phyloP scores from a whole-genome alignment of 2,113 vertebrate species.

The Ciconia maguari region DNA sequence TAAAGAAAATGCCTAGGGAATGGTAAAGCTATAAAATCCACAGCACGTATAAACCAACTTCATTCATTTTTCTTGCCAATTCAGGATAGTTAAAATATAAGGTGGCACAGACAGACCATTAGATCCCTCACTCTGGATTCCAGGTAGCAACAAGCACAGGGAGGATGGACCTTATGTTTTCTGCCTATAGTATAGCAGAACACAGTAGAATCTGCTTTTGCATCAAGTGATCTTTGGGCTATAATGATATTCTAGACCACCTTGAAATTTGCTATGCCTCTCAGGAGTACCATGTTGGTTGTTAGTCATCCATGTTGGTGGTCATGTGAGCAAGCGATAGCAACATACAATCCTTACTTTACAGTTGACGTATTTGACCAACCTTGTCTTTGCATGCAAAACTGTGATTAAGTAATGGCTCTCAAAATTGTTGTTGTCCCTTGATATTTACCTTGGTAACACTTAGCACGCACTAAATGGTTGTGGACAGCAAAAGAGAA shows the following conservation, averaged over 20 bases:
- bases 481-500: neutral
- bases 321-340: neutral
- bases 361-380: neutral
- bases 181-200: neutral
- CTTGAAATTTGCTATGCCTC: neutral
- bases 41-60: neutral
- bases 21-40: neutral
- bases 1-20: neutral
- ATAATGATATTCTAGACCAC: neutral
- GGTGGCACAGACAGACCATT: fast-evolving
- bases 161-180: neutral
- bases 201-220: neutral
- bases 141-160: neutral
- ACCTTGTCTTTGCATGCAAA: neutral
- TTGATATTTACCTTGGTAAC: neutral
- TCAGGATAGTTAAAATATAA: neutral
- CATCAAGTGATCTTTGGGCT: neutral
- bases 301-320: neutral
- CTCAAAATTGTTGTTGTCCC: neutral
- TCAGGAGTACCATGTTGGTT: neutral
- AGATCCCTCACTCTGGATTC: neutral
- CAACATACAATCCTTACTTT: neutral
- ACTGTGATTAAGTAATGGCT: neutral
- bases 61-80: neutral
- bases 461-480: no score